Conservation (phyloP, 2,888 invertebrate genomes). For the Orthosia gracilis region DNA sequence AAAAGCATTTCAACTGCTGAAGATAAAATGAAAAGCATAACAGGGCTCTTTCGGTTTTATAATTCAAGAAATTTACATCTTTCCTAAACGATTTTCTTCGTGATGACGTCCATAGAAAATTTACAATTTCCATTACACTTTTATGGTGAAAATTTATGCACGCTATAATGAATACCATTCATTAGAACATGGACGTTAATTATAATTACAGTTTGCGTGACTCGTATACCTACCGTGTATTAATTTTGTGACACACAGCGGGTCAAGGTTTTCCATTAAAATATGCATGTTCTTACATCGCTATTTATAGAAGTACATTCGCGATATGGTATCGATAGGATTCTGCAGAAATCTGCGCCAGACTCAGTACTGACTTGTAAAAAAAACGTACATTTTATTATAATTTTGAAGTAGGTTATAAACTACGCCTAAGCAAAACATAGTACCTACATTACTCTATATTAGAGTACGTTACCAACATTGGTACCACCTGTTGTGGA, state of each 20-base stretch:
- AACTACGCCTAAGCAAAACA: no score
- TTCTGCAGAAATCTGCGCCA: conserved; percentile 12
- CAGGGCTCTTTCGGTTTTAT: neutral
- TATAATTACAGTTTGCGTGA: conserved; percentile 73
- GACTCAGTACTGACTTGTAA: no score
- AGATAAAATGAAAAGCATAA: neutral
- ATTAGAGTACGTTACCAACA: no score
- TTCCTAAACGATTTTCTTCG: conserved; percentile 9
- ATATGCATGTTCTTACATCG: conserved; percentile 38
- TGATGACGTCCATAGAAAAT: conserved; percentile 9
- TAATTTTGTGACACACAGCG: conserved; percentile 66
- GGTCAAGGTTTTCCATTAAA: conserved; percentile 65
- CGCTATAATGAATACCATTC: conserved; percentile 59
- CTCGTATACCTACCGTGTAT: conserved; percentile 53
- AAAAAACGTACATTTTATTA: no score
- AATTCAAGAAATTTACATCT: conserved; percentile 4
- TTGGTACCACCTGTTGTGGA: conserved; percentile 8
- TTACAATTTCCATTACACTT: conserved; percentile 41
- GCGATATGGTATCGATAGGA: conserved; percentile 12
- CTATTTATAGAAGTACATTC: conserved; percentile 19
- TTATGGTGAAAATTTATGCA: conserved; percentile 51
- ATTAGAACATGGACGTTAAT: conserved; percentile 66
- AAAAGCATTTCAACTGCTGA: neutral
- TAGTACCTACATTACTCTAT: no score
- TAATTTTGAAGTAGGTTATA: no score